These are phyloP conservation scores for Herpetotheres cachinnans DNA, from an alignment of 2,113 vertebrate genomes.

Conservation along the genomic window DNA sequence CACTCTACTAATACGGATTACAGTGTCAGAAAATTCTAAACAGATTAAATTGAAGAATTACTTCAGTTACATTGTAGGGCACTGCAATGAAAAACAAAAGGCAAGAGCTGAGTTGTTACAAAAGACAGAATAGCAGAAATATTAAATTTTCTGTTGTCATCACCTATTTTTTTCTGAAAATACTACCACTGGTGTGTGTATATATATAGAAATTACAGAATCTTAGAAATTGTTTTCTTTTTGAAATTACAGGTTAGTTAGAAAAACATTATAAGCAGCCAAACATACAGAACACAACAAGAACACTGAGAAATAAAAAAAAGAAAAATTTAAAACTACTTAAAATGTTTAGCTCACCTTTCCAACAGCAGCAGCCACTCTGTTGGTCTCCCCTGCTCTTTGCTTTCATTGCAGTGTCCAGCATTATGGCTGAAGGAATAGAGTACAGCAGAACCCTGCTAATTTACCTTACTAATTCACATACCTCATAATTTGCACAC, in stretches of 20 bases:
- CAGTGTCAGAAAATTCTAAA: background rate
- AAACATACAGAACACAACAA: background rate
- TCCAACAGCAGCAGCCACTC: conserved; percentile 33
- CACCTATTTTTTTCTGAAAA: background rate
- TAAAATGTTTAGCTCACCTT: conserved; percentile 20
- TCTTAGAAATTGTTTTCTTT: background rate
- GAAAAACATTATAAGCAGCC: background rate
- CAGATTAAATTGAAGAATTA: background rate
- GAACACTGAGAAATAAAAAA: background rate
- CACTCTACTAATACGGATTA: background rate
- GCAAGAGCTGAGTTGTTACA: background rate
- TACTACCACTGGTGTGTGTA: background rate
- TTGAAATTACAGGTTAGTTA: background rate
- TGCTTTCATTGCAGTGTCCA: conserved; percentile 58
- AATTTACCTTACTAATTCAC: conserved; percentile 11
- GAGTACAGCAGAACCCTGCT: conserved; percentile 42
- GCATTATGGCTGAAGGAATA: conserved; percentile 38
- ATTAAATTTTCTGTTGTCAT: background rate
- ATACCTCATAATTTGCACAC: background rate
- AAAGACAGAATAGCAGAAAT: background rate
- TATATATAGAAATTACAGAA: background rate
- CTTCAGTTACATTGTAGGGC: conserved; percentile 19
- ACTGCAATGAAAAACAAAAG: conserved; percentile 56
- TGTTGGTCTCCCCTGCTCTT: conserved; percentile 42
- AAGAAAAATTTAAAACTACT: background rate